These are phyloP conservation scores for Callyntrura guangdongensis DNA, from an alignment of 2,888 invertebrate genomes.

Conservation along the genomic window DNA sequence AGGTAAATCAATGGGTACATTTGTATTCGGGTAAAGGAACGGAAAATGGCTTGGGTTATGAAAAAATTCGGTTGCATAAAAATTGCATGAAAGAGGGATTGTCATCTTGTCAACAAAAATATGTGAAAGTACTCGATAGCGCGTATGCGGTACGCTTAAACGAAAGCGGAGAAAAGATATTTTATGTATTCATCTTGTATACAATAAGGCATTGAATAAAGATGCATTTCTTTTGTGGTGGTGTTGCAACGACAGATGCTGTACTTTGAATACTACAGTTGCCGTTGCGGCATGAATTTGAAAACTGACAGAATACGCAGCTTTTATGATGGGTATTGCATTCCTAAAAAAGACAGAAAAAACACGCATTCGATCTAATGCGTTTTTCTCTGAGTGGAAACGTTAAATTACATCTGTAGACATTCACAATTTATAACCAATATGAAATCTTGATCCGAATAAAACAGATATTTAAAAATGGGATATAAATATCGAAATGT, in stretches of 20 bases:
- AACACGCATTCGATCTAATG: background rate
- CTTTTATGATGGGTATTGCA: background rate
- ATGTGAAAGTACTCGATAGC: background rate
- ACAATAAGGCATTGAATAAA: constrained; percentile 45
- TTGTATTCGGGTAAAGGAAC: constrained; percentile 42
- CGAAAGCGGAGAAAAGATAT: background rate
- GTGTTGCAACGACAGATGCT: background rate
- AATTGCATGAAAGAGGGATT: constrained; percentile 59
- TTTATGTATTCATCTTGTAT: constrained; percentile 24
- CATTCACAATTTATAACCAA: too few relatives aligned
- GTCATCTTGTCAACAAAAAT: constrained; percentile 62
- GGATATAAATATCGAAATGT: too few relatives aligned
- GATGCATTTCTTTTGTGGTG: constrained; percentile 51
- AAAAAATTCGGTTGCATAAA: constrained; percentile 53
- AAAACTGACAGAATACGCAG: background rate
- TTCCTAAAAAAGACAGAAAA: background rate
- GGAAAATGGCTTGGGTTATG: constrained; percentile 47
- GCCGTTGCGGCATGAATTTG: background rate
- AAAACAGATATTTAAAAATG: too few relatives aligned
- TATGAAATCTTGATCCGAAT: too few relatives aligned
- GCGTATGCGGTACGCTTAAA: background rate
- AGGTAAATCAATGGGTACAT: constrained; percentile 30
- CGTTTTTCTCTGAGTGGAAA: too few relatives aligned
- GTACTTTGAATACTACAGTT: background rate
- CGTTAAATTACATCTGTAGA: too few relatives aligned